Base-by-base conservation (phyloP, 2,888 invertebrate genomes). In the Strigamia maritima region DNA sequence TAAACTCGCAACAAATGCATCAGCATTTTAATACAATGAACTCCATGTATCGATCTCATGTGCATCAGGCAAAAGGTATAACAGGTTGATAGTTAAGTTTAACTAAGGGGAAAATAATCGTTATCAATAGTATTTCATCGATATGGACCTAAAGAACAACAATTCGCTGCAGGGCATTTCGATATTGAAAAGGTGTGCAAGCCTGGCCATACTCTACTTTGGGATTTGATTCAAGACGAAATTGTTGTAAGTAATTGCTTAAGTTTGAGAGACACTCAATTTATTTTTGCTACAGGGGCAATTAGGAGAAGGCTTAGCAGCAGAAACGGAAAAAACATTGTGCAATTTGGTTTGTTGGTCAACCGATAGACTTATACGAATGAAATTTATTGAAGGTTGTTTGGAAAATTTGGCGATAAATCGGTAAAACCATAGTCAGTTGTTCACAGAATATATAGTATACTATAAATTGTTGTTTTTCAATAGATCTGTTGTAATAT, bases 341-440 rank as follows among this genome's bases (percentile, higher is more conserved):
- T 94, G 94, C 83, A 94, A 94, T 82, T 87, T 97, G 28, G 88
- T 97, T 0, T 95, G 95, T 85, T 96, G 94, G 84, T 95, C 93
- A 84, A 94, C 94, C 1, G 96, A 97, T 86, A 92, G 94, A 82
- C 90, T 93, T 81, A 94, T 97, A 82, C 89, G 95, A 79, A 94
- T 95, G 87, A 95, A 96, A 87, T 97, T 97, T 84, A 96, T 97
- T 82, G 96, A 97, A 86, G 97, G 96, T 10, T 96, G 96, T 84
- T 88, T 97, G 75, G 93, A 94, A 83, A 97, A 97, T 87, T 89
- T 97, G 81, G 92, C 94, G 16, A 91, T 91, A 82, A 94, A 96
- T 86, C 91, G 91, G 90, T 91, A 86, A 84, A 26, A 12, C 44
- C 44, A 12, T 10, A 14, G 3, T 35, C 19, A 16, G n/a, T 75